Evolutionary conservation across 2,888 invertebrate genomes (phyloP).

Genomic region (Ormia ochracea): DNA sequence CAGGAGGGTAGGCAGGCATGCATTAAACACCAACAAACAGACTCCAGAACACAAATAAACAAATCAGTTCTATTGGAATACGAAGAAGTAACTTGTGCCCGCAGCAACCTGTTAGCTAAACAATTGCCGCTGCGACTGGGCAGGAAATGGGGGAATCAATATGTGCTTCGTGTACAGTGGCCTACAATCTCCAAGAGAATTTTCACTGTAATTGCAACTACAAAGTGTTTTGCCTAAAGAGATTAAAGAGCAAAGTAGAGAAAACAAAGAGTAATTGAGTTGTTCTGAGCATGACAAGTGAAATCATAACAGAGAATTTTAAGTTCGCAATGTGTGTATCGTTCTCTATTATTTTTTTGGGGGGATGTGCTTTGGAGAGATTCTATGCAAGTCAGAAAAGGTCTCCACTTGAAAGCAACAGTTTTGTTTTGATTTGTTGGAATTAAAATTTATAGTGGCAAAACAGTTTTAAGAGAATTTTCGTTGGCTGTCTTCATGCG

Average conservation of each 20-base stretch:
- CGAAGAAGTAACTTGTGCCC: conserved; percentile 11
- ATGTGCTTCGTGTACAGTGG: not conserved
- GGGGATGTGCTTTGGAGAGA: not conserved
- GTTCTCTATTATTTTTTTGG: not conserved
- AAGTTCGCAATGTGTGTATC: too few species aligned
- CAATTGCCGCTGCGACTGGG: not conserved
- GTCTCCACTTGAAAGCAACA: conserved; percentile 58
- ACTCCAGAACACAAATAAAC: not conserved
- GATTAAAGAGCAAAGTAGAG: not conserved
- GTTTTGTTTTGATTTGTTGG: conserved; percentile 53
- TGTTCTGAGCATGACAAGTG: conserved; percentile 30
- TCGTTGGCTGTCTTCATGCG: not conserved
- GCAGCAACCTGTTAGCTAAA: conserved; percentile 43
- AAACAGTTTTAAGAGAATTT: conserved; percentile 35
- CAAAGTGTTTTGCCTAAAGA: not conserved
- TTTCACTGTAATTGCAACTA: not conserved
- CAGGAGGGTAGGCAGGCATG: conserved; percentile 6
- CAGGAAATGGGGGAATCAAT: not conserved
- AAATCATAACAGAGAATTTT: conserved; percentile 26
- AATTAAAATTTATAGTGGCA: not conserved
- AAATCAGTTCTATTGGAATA: not conserved
- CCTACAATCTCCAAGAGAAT: conserved; percentile 2
- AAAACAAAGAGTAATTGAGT: conserved; percentile 7
- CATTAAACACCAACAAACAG: conserved; percentile 5
- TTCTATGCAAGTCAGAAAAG: not conserved